These are phyloP conservation scores for Octodon degus DNA, from an alignment of 2,113 vertebrate genomes.

Conservation along the genomic window DNA sequence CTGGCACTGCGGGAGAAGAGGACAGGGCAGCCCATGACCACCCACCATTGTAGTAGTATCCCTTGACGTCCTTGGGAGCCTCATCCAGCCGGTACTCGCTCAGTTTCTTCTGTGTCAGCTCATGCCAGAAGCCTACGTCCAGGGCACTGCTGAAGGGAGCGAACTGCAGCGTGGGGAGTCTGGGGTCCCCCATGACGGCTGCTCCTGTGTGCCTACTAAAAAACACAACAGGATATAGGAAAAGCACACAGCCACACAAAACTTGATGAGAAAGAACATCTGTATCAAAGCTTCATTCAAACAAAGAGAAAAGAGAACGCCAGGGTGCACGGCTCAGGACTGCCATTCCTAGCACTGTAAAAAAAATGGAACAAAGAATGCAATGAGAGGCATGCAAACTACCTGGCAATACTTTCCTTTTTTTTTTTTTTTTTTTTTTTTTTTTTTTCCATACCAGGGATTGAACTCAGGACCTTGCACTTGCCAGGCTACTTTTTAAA, in stretches of 20 bases:
- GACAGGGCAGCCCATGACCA: neutral
- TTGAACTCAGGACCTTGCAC: too few species aligned
- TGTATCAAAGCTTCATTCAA: neutral
- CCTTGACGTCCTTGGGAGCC: slow-evolving; percentile 93
- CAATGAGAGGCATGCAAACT: neutral
- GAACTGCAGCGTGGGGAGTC: slow-evolving; percentile 91
- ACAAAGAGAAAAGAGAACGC: neutral
- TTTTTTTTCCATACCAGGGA: too few species aligned
- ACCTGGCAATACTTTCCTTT: too few species aligned
- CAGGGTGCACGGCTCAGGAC: neutral
- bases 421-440: too few species aligned
- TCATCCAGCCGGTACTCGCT: slow-evolving; percentile 96
- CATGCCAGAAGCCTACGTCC: slow-evolving; percentile 98
- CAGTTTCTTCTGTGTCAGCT: slow-evolving; percentile 96
- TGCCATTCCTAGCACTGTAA: neutral
- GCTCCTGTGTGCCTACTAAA: slow-evolving; percentile 83
- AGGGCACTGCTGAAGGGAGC: slow-evolving; percentile 96
- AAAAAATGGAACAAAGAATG: neutral
- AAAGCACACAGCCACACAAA: neutral
- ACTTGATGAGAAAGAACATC: neutral
- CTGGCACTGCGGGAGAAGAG: neutral
- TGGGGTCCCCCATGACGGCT: slow-evolving; percentile 73
- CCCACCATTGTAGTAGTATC: slow-evolving; percentile 97
- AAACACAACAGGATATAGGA: neutral
- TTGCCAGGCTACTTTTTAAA: neutral